phyloP scores from a whole-genome alignment of 2,113 vertebrate genomes.

The Alligator mississippiensis region DNA sequence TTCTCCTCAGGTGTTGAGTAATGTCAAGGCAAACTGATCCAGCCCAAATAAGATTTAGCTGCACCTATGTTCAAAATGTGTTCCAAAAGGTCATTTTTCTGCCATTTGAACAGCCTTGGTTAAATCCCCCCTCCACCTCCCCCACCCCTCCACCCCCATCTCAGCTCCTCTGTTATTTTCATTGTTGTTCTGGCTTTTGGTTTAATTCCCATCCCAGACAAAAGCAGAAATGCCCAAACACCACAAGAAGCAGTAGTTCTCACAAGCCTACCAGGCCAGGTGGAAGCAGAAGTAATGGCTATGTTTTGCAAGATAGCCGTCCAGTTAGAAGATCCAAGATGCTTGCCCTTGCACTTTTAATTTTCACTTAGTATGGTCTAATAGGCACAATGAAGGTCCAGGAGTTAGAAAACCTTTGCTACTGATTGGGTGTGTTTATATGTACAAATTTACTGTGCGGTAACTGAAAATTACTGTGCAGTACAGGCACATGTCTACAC shows the following conservation, averaged over 20 bases:
- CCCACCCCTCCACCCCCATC: background rate
- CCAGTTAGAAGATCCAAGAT: background rate
- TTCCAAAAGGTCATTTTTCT: background rate
- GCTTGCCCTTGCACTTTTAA: background rate
- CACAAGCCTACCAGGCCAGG: background rate
- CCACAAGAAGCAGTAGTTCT: background rate
- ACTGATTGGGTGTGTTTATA: background rate
- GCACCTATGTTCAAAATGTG: constrained; percentile 14
- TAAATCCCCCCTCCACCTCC: background rate
- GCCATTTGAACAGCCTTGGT: background rate
- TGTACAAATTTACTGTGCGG: no score
- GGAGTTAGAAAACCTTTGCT: background rate
- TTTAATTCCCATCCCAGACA: constrained; percentile 8
- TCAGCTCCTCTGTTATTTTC: background rate
- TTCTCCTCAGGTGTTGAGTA: background rate
- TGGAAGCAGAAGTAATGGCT: constrained; percentile 22
- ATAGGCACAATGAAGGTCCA: background rate
- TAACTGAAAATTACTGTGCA: no score
- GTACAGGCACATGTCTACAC: no score
- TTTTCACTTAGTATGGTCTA: background rate
- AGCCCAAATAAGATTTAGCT: constrained; percentile 8
- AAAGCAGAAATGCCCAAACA: background rate
- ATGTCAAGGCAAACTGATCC: background rate
- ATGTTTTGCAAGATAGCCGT: background rate
- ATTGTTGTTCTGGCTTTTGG: background rate